These are phyloP conservation scores for Oligia latruncula DNA, from an alignment of 2,888 invertebrate species.

Conservation along the genomic window DNA sequence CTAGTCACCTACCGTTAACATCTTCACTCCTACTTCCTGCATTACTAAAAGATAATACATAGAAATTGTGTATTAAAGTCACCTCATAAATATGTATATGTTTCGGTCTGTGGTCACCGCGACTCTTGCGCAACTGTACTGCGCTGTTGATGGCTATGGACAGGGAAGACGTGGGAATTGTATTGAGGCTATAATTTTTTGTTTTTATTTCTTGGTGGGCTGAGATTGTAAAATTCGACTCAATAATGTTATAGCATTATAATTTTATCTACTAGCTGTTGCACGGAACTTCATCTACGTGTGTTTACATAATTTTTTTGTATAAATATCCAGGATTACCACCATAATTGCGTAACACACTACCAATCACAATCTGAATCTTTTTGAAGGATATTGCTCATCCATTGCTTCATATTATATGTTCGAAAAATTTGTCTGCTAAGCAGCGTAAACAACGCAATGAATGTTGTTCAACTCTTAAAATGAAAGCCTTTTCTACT, in stretches of 20 bases:
- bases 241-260: neutral
- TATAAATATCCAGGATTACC: no score
- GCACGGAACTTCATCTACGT: no score
- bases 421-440: no score
- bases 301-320: no score
- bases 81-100: slow-evolving; percentile 90
- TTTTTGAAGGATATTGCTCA: no score
- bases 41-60: slow-evolving; percentile 89
- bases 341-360: no score
- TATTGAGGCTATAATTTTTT: slow-evolving; percentile 32
- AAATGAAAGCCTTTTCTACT: no score
- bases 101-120: slow-evolving; percentile 88
- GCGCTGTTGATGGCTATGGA: slow-evolving; percentile 79
- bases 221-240: neutral
- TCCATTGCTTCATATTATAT: no score
- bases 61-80: slow-evolving; percentile 90
- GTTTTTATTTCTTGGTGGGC: neutral
- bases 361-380: no score
- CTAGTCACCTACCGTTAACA: slow-evolving; percentile 83
- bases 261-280: no score
- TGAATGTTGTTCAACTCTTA: no score
- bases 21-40: slow-evolving; percentile 85
- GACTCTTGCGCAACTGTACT: slow-evolving; percentile 88
- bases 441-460: no score
- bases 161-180: slow-evolving; percentile 63